Evolutionary conservation across 2,888 invertebrate genomes (phyloP), one percentile per base, ranked within the genome.

Genomic region (Oligia latruncula): DNA sequence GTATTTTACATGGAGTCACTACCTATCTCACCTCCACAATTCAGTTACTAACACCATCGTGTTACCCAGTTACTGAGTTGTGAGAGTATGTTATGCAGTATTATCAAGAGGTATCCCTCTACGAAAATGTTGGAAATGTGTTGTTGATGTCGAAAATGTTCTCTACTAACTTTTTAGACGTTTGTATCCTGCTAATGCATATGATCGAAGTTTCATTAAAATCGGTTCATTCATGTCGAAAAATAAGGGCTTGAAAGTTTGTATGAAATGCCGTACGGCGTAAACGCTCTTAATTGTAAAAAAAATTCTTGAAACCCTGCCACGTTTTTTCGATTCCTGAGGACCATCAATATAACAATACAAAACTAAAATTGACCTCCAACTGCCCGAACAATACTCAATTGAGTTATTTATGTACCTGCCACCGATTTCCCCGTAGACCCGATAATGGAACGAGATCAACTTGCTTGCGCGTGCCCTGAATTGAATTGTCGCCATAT

Each of bases 331-430:
- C 35, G 23, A 40, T 43, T 46, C 11, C n/a, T 35, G n/a, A 43
- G 11, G 49, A 70, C 40, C 13, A 58, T 52, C 62, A 15, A 13
- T 46, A 29, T 29, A 71, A 65, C 64, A 83, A 66, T 23, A 70
- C 71, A 17, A 66, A 64, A 82, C 46, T 73, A 77, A 83, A 86
- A 77, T 60, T 81, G 80, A 81, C 81, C 80, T 68, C 77, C 52
- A 62, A 64, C 67, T 77, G 73, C 62, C 78, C 75, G 80, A 81
- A 87, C 89, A 91, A 90, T 87, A 85, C 81, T 70, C 87, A 80
- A 91, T 89, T 81, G 89, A 83, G 84, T 89, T 90, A 90, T 90
- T 90, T 89, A 89, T 89, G 78, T 87, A 89, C 90, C 87, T 87
- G 83, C 81, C 77, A 89, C 82, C 89, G 88, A 91, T 90, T 90